Conservation (phyloP, 2,113 vertebrate genomes). For the Mesoclemmys tuberculata region DNA sequence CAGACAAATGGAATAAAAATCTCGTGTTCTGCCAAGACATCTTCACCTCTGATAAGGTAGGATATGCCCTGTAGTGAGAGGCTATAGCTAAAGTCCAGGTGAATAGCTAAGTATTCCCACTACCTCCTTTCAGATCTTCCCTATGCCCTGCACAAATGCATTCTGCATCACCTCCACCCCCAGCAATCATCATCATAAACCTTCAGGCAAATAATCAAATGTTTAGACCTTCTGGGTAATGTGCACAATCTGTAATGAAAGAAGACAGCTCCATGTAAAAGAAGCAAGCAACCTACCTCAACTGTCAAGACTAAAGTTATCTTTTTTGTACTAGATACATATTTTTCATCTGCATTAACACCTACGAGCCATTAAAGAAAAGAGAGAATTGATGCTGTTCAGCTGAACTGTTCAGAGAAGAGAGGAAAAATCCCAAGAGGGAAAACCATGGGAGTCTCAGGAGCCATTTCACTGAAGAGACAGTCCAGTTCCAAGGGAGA, state of each 20-base stretch:
- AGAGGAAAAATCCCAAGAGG: rapidly evolving
- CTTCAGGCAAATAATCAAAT: neutral
- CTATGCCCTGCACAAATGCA: neutral
- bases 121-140: neutral
- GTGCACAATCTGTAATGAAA: neutral
- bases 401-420: neutral
- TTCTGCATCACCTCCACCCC: neutral
- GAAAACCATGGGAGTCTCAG: neutral
- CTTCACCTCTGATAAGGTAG: neutral
- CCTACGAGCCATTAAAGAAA: neutral
- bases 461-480: neutral
- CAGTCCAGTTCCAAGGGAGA: neutral
- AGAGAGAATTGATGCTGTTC: neutral
- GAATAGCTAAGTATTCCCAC: neutral
- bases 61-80: neutral
- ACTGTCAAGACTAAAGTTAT: neutral
- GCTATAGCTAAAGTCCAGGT: neutral
- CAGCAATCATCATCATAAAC: neutral
- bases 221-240: neutral
- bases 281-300: neutral
- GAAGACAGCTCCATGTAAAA: neutral
- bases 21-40: slow-evolving; percentile 28
- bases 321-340: neutral
- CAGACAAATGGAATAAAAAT: slow-evolving; percentile 68
- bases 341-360: neutral